Evolutionary conservation across 2,113 vertebrate genomes (phyloP), one percentile per base, ranked within the genome.

Genomic region (Xenopus borealis): DNA sequence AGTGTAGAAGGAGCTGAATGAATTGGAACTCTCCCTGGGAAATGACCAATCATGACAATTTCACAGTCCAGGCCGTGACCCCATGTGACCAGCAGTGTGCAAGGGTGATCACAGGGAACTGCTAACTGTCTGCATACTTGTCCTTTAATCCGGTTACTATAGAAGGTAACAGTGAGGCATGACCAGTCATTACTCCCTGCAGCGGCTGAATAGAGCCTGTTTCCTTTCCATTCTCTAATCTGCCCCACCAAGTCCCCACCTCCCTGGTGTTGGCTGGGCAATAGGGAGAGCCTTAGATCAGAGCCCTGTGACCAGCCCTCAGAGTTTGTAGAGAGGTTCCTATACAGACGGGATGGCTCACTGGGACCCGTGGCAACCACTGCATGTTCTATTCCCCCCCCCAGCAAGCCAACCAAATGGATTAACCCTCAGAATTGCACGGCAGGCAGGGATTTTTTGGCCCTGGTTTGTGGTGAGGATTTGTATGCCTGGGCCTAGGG

Each of bases 261-360:
- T 47, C 58, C 23, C 27, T 62, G 58, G 70, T 72, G 57, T 72
- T 63, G 59, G 45, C 1, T 72, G 69, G 62, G 69, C 58, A 62
- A 62, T 6, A 50, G 58, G 14, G 57, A 4, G 46, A 13, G 8
- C 47, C 61, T 72, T 55, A 65, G 62, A 72, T 72, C 71, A 64
- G 44, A 16, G 23, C 27, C 27, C 71, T 65, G 71, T 72, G 50
- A 72, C 62, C 46, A 13, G 46, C 20, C 59, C 27, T 13, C 7
- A 20, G 46, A 65, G 71, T 44, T 47, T 40, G 27, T 50, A 1
- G 20, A 10, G 18, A 30, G n/a, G 66, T 66, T 73, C 63, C n/a
- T 58, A 16, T 10, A 53, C 46, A 23, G 20, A 7, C 16, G 12
- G 30, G 10, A 20, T 12, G 27, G 18, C 40, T 61, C 20, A 71